Percentiles rank a stretch among this genome's conserved stretches.
These are phyloP conservation scores for Tetrao urogallus DNA, from an alignment of 2,113 vertebrate genomes.

Conservation along the genomic window DNA sequence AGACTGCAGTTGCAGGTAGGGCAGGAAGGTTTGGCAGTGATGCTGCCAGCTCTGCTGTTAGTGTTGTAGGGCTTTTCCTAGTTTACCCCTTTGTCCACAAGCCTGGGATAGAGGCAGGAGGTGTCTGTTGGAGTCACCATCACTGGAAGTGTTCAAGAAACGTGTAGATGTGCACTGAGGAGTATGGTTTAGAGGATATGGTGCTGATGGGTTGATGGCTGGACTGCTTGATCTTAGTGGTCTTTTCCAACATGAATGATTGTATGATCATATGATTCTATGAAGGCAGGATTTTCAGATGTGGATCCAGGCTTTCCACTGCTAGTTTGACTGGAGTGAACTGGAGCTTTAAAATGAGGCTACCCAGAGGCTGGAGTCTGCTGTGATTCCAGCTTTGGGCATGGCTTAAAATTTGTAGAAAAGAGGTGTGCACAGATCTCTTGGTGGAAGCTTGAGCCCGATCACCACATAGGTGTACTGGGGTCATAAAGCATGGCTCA, in stretches of 20 bases:
- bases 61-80: not conserved
- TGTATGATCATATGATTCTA: too few species aligned
- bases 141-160: too few species aligned
- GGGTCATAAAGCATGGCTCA: not conserved
- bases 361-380: not conserved
- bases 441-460: not conserved
- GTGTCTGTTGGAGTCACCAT: not conserved
- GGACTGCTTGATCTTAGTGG: too few species aligned
- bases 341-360: not conserved
- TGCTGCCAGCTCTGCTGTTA: not conserved
- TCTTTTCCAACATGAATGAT: too few species aligned
- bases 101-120: not conserved
- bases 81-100: not conserved
- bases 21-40: not conserved
- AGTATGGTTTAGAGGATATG: too few species aligned
- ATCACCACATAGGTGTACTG: too few species aligned
- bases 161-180: too few species aligned
- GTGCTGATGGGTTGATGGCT: too few species aligned
- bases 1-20: not conserved
- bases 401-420: not conserved
- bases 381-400: not conserved
- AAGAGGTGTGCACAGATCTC: not conserved
- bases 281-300: not conserved
- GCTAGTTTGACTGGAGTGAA: not conserved
- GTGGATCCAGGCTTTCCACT: not conserved